Percentiles rank a stretch among this genome's conserved stretches.
Conservation (phyloP, 1,140 invertebrate genomes). For the Panagrolaimus sp. region DNA sequence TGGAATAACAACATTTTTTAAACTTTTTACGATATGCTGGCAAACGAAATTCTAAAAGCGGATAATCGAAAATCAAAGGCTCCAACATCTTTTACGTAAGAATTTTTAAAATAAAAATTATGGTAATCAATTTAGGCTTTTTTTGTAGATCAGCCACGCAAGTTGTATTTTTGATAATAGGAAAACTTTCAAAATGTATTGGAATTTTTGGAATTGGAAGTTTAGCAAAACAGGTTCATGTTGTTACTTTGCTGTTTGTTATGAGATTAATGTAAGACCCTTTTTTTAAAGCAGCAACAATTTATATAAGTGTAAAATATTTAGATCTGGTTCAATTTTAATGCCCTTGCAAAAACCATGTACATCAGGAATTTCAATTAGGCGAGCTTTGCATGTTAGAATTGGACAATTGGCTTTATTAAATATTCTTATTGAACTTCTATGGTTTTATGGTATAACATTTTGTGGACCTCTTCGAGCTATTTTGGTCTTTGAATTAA, state of each 20-base stretch:
- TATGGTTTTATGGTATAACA: constrained; percentile 63
- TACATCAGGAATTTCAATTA: constrained; percentile 59
- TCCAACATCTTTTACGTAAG: constrained; percentile 50
- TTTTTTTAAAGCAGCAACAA: constrained; percentile 5
- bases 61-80: constrained; percentile 52
- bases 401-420: constrained; percentile 61
- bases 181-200: constrained; percentile 62
- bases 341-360: constrained; percentile 64
- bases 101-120: too few relatives aligned
- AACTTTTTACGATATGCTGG: constrained; percentile 48
- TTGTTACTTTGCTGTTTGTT: constrained; percentile 62
- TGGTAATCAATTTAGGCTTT: constrained; percentile 5
- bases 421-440: constrained; percentile 60
- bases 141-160: constrained; percentile 58
- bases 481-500: constrained; percentile 63
- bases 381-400: constrained; percentile 60
- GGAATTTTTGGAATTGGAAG: constrained; percentile 63
- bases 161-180: constrained; percentile 59
- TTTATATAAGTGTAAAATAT: constrained; percentile 24
- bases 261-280: constrained; percentile 61
- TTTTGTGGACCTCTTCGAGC: constrained; percentile 63
- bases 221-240: constrained; percentile 62
- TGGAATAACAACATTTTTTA: neutral
- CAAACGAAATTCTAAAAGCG: constrained; percentile 56
- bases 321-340: constrained; percentile 60